These are phyloP conservation scores for Mormyrus iriodes DNA, from an alignment of 2,113 vertebrate species.

Conservation along the genomic window DNA sequence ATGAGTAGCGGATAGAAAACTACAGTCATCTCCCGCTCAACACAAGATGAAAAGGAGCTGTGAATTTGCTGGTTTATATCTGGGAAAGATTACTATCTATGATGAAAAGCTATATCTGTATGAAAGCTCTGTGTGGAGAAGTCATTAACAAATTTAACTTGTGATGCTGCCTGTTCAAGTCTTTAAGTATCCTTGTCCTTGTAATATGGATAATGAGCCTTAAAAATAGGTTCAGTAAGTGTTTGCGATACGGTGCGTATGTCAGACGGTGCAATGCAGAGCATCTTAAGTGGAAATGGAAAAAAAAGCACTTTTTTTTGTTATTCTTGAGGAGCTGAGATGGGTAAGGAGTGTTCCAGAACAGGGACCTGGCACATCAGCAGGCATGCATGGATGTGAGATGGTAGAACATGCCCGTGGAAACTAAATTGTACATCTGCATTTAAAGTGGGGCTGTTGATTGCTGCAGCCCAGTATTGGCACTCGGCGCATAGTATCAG, in stretches of 20 bases:
- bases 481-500: not conserved
- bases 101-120: conserved; percentile 11
- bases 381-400: not conserved
- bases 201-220: not conserved
- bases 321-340: not conserved
- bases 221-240: not conserved
- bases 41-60: not conserved
- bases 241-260: not conserved
- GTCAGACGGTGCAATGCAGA: not conserved
- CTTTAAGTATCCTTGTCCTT: not conserved
- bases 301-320: not conserved
- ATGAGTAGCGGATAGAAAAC: not conserved
- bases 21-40: not conserved
- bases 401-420: not conserved
- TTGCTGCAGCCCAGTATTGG: not conserved
- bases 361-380: not conserved
- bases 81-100: not conserved
- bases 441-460: not conserved
- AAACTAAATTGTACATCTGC: not conserved
- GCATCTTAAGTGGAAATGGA: not conserved
- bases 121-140: not conserved
- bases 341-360: not conserved
- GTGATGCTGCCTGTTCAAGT: not conserved
- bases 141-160: not conserved
- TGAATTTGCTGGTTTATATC: conserved; percentile 5